These are phyloP conservation scores for Lutjanus erythropterus DNA, from an alignment of 2,113 vertebrate genomes.

Conservation along the genomic window DNA sequence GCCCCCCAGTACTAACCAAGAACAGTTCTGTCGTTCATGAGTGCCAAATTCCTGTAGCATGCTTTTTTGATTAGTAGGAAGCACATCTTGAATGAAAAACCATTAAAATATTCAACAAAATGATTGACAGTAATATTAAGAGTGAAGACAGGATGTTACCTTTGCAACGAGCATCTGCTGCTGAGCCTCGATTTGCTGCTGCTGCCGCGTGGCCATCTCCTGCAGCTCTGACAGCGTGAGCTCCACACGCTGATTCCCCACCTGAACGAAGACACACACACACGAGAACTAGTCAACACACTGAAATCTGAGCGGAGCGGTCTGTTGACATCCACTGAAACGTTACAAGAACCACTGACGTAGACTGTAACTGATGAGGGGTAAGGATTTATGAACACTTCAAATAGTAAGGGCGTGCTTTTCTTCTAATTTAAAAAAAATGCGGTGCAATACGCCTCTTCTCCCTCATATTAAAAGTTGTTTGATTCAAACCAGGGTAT, in stretches of 20 bases:
- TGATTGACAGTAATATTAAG: neutral
- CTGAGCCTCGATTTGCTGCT: constrained; percentile 84
- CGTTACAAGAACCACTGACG: neutral
- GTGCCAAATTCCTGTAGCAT: neutral
- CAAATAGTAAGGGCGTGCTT: neutral
- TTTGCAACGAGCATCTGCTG: constrained; percentile 85
- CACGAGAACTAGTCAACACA: constrained; percentile 15
- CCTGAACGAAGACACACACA: constrained; percentile 66
- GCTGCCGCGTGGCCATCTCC: constrained; percentile 83
- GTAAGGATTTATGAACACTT: neutral
- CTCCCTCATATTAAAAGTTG: neutral
- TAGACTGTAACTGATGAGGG: neutral
- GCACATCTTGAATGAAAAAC: neutral
- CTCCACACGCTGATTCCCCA: constrained; percentile 80
- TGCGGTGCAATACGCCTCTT: neutral
- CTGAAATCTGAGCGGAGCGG: neutral
- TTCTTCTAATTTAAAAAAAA: neutral
- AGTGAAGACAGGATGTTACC: constrained; percentile 57
- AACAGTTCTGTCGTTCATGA: neutral
- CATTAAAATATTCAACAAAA: neutral
- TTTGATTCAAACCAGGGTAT: neutral
- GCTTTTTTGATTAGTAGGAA: neutral
- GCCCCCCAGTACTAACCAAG: neutral
- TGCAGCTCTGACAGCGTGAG: constrained; percentile 83
- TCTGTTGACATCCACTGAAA: neutral